Evolutionary conservation across 2,888 invertebrate species (phyloP), one percentile per base, ranked within the genome.

Genomic region (Drosophila phalerata): DNA sequence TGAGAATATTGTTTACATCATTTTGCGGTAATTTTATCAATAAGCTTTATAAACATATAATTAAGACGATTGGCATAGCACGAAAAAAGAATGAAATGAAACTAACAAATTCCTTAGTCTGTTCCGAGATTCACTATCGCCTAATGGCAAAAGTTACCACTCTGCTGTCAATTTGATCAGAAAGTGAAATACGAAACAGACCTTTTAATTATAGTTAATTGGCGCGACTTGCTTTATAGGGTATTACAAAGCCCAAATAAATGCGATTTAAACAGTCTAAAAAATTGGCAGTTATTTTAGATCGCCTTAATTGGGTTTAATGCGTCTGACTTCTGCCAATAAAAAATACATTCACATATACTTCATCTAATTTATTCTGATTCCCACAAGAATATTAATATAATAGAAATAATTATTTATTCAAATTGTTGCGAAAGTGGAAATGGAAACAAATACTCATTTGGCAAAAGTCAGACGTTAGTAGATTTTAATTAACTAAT

Each of bases 401-500:
- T 6, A 6, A n/a, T 37, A 5, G n/a, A 37, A 37, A 5, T 5
- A 37, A 5, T 37, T 37, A 6, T 6, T n/a, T 5, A n/a, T 32
- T n/a, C 19, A 42, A 42, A 42, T 19, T 42, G 17, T 5, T 11
- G 19, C 11, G 11, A 42, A 42, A 10, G 9, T 19, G 17, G 17
- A 40, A 40, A 17, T 40, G 13, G 13, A 13, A 34, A 13, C 13
- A 37, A 4, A 37, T 37, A n/a, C 34, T 37, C 6, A n/a, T 43
- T 22, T 43, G 34, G n/a, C 30, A 34, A 52, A 38, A 40, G 32
- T 15, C 43, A 43, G n/a, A 3, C 40, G 22, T n/a, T 37, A 38
- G 19, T 32, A 58, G 43, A 80, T 79, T 77, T 64, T 40, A 85
- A 81, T 81, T 81, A 81, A 85, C 81, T 81, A 81, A 85, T 81